phyloP scores from a whole-genome alignment of 23 tunicate genomes.

The Trididemnum miniatum region DNA sequence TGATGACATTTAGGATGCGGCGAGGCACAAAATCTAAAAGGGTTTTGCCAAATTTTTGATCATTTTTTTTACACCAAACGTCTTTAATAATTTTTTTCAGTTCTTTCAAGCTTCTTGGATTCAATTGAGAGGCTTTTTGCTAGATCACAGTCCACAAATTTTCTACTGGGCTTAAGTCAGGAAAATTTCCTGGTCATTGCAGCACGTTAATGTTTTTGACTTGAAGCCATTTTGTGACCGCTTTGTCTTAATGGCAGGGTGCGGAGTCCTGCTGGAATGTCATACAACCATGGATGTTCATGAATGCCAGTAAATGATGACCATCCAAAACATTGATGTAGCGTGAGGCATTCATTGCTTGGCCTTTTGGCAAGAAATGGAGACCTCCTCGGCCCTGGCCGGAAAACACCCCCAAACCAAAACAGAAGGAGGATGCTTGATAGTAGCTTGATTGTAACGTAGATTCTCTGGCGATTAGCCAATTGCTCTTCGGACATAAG shows the following conservation, averaged over 20 bases:
- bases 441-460: conserved; percentile 23
- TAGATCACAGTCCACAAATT: conserved; percentile 11
- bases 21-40: conserved; percentile 36
- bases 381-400: conserved; percentile 30
- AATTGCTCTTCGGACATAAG: conserved; percentile 23
- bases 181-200: conserved; percentile 24
- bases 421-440: conserved; percentile 35
- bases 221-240: conserved; percentile 23
- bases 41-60: conserved; percentile 36
- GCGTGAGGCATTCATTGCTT: conserved; percentile 23
- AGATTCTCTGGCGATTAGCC: conserved; percentile 30
- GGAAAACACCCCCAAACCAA: conserved; percentile 36
- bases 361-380: conserved; percentile 25
- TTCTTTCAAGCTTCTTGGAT: conserved; percentile 42
- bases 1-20: conserved; percentile 45
- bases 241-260: conserved; percentile 27
- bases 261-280: conserved; percentile 34
- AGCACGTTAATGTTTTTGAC: conserved; percentile 19
- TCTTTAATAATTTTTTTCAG: conserved; percentile 33
- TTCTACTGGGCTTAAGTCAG: neutral
- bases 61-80: conserved; percentile 34
- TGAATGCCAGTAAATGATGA: conserved; percentile 12
- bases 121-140: conserved; percentile 27
- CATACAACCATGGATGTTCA: conserved; percentile 31
- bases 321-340: conserved; percentile 17